These are phyloP conservation scores for Rhegmatorhina hoffmannsi DNA, from an alignment of 2,113 vertebrate species.

Conservation along the genomic window DNA sequence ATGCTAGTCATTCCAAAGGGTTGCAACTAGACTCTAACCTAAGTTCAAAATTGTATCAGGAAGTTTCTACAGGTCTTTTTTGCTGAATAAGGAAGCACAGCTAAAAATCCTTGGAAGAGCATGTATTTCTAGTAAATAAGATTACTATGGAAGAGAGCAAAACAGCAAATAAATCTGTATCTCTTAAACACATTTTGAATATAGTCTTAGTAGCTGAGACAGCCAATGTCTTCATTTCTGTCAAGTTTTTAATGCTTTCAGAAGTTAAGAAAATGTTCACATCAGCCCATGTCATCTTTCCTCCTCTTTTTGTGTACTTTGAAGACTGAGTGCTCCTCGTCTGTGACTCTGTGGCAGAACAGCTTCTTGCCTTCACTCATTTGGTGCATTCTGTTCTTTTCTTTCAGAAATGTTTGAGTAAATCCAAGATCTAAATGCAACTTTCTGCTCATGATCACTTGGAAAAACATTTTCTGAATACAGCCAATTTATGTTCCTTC, in stretches of 20 bases:
- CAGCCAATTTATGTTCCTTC: neutral
- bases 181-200: neutral
- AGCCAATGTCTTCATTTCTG: neutral
- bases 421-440: neutral
- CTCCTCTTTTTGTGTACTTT: neutral
- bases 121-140: neutral
- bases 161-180: neutral
- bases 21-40: neutral
- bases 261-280: neutral
- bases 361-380: neutral
- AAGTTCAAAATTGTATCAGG: neutral
- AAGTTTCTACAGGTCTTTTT: neutral
- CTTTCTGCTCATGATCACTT: neutral
- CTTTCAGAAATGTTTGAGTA: neutral
- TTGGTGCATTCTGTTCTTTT: neutral
- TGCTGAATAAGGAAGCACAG: neutral
- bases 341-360: neutral
- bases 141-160: neutral
- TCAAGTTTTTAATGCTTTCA: neutral
- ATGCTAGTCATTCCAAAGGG: neutral
- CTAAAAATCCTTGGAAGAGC: neutral
- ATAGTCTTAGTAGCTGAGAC: neutral
- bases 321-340: neutral
- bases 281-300: neutral
- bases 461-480: neutral